These are phyloP conservation scores for Ormyrus nitidulus DNA, from an alignment of 2,888 invertebrate species.

Conservation along the genomic window DNA sequence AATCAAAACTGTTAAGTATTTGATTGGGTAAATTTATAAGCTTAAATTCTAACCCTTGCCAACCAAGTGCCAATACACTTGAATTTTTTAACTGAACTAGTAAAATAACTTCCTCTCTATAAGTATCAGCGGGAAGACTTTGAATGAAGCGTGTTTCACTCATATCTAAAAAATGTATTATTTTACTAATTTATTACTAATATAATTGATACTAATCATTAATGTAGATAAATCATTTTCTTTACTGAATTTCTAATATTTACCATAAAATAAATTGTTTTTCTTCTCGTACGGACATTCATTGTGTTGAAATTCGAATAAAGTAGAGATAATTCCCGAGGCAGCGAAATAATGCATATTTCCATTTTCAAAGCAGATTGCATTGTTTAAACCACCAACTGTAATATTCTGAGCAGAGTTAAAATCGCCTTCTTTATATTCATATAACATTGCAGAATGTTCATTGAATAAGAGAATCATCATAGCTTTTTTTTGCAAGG, in stretches of 20 bases:
- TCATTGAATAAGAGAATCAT: conserved; percentile 58
- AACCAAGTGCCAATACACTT: conserved; percentile 62
- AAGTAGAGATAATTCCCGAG: conserved; percentile 61
- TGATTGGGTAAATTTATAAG: conserved; percentile 57
- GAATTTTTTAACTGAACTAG: conserved; percentile 71
- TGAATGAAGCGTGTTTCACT: conserved; percentile 62
- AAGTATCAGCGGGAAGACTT: conserved; percentile 71
- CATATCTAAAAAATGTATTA: conserved; percentile 58
- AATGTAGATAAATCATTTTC: not conserved
- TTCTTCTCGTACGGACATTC: conserved; percentile 62
- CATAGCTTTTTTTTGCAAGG: conserved; percentile 54
- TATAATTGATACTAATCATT: not conserved
- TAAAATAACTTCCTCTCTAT: conserved; percentile 75
- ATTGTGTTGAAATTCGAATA: conserved; percentile 62
- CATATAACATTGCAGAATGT: conserved; percentile 61
- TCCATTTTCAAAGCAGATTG: conserved; percentile 67
- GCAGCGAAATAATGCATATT: conserved; percentile 64
- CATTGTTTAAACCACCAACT: conserved; percentile 60
- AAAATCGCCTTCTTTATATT: conserved; percentile 61
- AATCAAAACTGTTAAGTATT: conserved; percentile 59
- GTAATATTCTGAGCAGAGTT: conserved; percentile 58
- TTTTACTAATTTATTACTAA: not conserved
- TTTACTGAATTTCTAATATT: conserved; percentile 26
- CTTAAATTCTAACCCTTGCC: conserved; percentile 64
- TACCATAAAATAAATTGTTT: conserved; percentile 63